Evolutionary conservation across 2,113 vertebrate species (phyloP).

Genomic region (Nothoprocta pentlandii): DNA sequence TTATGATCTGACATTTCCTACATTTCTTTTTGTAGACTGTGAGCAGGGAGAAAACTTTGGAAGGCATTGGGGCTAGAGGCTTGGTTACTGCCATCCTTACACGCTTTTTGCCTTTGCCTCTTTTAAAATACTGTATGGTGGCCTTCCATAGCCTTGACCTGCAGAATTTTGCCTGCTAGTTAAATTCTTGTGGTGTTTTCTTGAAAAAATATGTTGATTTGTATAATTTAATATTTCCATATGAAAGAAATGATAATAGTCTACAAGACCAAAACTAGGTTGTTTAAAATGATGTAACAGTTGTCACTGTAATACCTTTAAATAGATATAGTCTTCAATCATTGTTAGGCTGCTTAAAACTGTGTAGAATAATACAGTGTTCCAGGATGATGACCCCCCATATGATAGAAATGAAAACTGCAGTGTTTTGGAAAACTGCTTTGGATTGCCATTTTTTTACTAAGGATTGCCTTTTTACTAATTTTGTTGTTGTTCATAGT

Average conservation of each 20-base stretch:
- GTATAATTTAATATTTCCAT: not conserved
- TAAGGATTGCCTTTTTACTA: not conserved
- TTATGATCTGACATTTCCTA: not conserved
- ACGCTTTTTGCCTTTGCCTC: not conserved
- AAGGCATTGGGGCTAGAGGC: not conserved
- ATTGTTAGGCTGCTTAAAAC: not conserved
- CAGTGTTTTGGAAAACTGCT: not conserved
- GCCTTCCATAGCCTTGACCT: not conserved
- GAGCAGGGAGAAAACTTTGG: not conserved
- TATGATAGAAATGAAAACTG: not conserved
- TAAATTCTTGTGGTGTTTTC: not conserved
- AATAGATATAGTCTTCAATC: not conserved
- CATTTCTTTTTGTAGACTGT: not conserved
- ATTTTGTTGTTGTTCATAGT: not conserved
- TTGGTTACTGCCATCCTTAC: not conserved
- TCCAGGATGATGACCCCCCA: not conserved
- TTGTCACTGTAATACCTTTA: not conserved
- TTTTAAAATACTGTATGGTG: not conserved
- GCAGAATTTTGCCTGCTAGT: not conserved
- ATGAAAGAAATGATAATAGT: not conserved
- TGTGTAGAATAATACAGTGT: not conserved
- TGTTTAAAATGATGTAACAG: not conserved
- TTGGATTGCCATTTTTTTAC: not conserved
- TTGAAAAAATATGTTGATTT: not conserved
- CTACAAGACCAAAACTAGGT: not conserved